A percentile compares a stretch with the other conserved stretches of the same genome.
Conservation (phyloP, 2,888 invertebrate genomes). For the Tipula helvola region DNA sequence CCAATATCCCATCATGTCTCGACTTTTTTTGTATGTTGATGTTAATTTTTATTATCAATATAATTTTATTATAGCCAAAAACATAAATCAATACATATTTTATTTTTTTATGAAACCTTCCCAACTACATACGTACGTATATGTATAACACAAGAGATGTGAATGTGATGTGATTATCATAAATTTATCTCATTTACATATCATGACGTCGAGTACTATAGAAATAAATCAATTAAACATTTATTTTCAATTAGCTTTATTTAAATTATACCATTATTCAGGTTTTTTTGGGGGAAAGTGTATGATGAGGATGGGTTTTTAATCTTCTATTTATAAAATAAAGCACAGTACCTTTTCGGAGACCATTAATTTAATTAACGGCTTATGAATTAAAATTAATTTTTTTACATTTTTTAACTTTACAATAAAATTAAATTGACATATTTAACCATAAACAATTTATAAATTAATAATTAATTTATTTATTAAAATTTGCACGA, state of each 20-base stretch:
- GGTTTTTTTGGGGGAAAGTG: not conserved
- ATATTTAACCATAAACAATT: not conserved
- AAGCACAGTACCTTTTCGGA: not conserved
- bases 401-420: not conserved
- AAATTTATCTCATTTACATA: not conserved
- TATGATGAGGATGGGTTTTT: not conserved
- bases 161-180: not conserved
- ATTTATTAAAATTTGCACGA: not conserved
- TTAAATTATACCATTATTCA: not conserved
- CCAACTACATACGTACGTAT: not conserved
- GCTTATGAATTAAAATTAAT: not conserved
- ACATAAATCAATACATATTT: not conserved
- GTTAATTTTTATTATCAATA: not conserved
- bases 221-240: not conserved
- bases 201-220: not conserved
- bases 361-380: not conserved
- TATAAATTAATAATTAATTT: not conserved
- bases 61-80: not conserved
- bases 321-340: not conserved
- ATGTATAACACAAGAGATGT: not conserved
- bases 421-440: not conserved
- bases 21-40: not conserved
- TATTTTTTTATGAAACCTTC: not conserved
- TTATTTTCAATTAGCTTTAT: not conserved
- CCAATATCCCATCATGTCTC: not conserved